Evolutionary conservation across 2,888 invertebrate genomes (phyloP).

Genomic region (Hipparchia sbordonii): DNA sequence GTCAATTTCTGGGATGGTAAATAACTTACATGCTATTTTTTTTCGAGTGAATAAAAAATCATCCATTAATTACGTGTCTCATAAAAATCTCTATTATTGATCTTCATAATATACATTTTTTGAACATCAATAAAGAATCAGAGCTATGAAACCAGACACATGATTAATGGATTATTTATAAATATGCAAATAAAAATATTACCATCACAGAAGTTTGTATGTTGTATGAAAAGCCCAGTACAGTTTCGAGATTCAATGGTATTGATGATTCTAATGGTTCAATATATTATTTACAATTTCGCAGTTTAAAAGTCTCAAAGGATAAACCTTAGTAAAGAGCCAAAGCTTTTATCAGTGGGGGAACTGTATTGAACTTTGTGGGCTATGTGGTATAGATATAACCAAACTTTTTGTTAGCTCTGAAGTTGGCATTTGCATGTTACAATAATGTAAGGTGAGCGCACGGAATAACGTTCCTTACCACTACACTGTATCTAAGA

Average conservation of each 20-base stretch:
- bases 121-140: too few relatives aligned
- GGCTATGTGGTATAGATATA: slow-evolving; percentile 9
- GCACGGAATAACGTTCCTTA: too few relatives aligned
- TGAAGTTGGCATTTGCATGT: background rate
- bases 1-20: slow-evolving; percentile 6
- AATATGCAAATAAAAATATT: background rate
- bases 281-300: too few relatives aligned
- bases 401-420: slow-evolving; percentile 1
- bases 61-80: background rate
- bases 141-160: background rate
- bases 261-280: too few relatives aligned
- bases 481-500: too few relatives aligned
- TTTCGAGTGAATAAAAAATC: background rate
- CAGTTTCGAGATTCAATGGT: background rate
- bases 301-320: too few relatives aligned
- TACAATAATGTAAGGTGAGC: background rate
- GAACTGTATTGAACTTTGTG: slow-evolving; percentile 11
- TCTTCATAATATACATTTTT: background rate
- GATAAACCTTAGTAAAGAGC: background rate
- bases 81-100: background rate
- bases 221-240: slow-evolving; percentile 5
- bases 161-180: background rate
- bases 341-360: background rate
- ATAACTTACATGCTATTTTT: background rate
- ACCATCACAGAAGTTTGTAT: slow-evolving; percentile 12